A percentile compares a stretch with the other conserved stretches of the same genome.
Evolutionary conservation across 1,140 invertebrate species (phyloP).

Genomic region (Oppia nitens): DNA sequence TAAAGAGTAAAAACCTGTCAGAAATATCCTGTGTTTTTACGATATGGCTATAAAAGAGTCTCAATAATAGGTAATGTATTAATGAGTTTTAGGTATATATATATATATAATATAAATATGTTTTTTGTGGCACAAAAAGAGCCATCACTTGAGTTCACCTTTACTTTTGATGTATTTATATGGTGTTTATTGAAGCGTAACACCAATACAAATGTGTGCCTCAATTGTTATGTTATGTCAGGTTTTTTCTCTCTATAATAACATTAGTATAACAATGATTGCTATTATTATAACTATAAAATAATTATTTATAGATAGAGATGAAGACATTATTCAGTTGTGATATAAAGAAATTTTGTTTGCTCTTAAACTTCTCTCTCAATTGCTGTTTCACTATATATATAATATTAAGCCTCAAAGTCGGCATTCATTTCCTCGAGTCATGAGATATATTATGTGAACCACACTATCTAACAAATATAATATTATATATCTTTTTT

Average conservation of each 20-base stretch:
- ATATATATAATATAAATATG: no score
- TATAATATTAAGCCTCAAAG: no score
- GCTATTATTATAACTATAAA: not conserved
- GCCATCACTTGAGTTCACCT: not conserved
- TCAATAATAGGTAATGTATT: not conserved
- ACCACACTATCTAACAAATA: no score
- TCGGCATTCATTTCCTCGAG: no score
- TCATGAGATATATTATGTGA: no score
- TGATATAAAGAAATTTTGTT: no score
- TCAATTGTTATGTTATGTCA: not conserved
- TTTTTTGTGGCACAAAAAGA: not conserved
- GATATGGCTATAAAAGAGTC: not conserved
- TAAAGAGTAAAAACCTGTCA: not conserved
- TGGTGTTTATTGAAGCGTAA: not conserved
- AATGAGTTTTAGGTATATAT: not conserved
- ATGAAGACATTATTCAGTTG: no score
- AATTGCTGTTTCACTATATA: no score
- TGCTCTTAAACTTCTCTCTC: no score
- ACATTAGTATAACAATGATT: not conserved
- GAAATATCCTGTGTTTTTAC: not conserved
- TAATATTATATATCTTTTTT: no score
- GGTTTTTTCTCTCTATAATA: not conserved
- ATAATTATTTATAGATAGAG: no score
- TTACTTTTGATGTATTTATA: not conserved
- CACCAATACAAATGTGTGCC: not conserved